Evolutionary conservation across 2,888 invertebrate species (phyloP).

Genomic region (Ceraclea dissimilis): DNA sequence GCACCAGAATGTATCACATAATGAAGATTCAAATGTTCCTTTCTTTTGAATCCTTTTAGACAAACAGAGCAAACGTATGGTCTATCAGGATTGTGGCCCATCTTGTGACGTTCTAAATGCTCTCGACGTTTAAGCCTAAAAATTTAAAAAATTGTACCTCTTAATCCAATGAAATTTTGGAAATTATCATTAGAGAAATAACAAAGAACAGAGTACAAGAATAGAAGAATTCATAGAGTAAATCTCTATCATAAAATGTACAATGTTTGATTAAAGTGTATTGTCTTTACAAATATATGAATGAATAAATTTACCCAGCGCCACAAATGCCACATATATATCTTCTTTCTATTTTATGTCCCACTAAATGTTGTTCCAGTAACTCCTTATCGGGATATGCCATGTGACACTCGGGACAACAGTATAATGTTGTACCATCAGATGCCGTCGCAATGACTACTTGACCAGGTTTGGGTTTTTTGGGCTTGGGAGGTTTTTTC

Average conservation of each 20-base stretch:
- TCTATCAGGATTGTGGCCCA: conserved; percentile 73
- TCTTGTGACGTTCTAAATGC: conserved; percentile 69
- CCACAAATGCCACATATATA: conserved; percentile 73
- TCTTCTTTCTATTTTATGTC: conserved; percentile 72
- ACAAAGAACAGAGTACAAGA: too few relatives aligned
- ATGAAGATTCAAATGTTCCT: conserved; percentile 76
- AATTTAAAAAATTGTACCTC: not conserved
- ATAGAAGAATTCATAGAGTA: too few relatives aligned
- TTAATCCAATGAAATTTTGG: too few relatives aligned
- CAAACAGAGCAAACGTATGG: conserved; percentile 73
- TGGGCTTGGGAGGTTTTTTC: conserved; percentile 71
- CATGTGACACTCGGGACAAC: conserved; percentile 77
- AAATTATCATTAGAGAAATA: too few relatives aligned
- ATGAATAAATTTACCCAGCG: conserved; percentile 49
- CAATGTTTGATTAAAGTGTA: too few relatives aligned
- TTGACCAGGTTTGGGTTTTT: conserved; percentile 72
- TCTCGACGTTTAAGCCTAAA: conserved; percentile 63
- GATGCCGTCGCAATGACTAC: conserved; percentile 67
- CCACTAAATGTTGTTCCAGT: conserved; percentile 67
- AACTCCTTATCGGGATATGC: conserved; percentile 73
- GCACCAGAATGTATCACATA: conserved; percentile 79
- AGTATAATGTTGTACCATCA: conserved; percentile 67
- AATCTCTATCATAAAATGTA: too few relatives aligned
- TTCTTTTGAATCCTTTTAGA: conserved; percentile 71
- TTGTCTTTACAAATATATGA: too few relatives aligned